Evolutionary conservation across 2,888 invertebrate species (phyloP).

Genomic region (Belgica antarctica): DNA sequence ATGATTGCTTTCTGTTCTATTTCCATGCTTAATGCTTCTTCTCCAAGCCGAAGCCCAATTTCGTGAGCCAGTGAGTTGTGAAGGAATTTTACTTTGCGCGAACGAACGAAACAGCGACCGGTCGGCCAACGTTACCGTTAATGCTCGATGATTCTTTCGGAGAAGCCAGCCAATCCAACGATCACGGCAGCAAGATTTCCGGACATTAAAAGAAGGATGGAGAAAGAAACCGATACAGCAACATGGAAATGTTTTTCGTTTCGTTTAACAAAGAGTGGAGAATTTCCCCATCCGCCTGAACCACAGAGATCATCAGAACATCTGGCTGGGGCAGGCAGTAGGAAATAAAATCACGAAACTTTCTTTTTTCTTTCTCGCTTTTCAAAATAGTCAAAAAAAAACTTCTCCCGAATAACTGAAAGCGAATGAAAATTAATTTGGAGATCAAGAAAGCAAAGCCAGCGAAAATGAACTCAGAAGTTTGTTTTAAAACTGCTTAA

Average conservation of each 20-base stretch:
- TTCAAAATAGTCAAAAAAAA: background rate
- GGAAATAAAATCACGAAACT: slow-evolving; percentile 24
- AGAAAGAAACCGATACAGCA: slow-evolving; percentile 15
- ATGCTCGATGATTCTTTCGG: slow-evolving; percentile 31
- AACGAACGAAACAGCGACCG: background rate
- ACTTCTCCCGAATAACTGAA: background rate
- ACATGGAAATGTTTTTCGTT: slow-evolving; percentile 24
- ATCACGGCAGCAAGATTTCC: slow-evolving; percentile 14
- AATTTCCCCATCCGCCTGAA: background rate
- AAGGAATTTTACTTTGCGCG: background rate
- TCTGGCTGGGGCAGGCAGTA: slow-evolving; percentile 14
- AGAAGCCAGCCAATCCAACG: background rate
- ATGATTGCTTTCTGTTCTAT: slow-evolving; percentile 33
- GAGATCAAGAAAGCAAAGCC: background rate
- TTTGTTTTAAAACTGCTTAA: background rate
- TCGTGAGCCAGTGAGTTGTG: slow-evolving; percentile 35
- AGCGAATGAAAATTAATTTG: slow-evolving; percentile 22
- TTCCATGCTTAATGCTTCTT: slow-evolving; percentile 12
- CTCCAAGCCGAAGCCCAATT: slow-evolving; percentile 1
- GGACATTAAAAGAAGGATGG: slow-evolving; percentile 1
- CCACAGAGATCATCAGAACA: slow-evolving; percentile 29
- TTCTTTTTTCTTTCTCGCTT: slow-evolving; percentile 27
- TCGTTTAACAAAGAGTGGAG: slow-evolving; percentile 2
- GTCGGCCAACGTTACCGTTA: slow-evolving; percentile 17
- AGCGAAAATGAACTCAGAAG: background rate